Conservation (phyloP, 2,888 invertebrate genomes). For the Heliconius charithonia region DNA sequence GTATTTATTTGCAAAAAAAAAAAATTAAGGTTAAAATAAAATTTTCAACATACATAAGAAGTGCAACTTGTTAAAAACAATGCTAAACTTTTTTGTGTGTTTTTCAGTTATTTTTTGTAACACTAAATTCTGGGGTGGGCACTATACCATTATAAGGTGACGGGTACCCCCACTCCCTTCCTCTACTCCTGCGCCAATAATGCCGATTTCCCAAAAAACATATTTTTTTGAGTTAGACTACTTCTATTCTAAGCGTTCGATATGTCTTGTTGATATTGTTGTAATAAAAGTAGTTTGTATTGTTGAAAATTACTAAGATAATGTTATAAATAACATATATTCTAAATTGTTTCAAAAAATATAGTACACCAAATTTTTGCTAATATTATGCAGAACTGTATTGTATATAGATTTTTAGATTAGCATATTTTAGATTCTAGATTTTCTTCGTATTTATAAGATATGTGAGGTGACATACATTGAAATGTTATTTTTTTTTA, state of each 20-base stretch:
- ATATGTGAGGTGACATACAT: not conserved
- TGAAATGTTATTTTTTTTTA: not conserved
- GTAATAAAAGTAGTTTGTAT: constrained; percentile 6
- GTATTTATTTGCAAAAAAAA: not conserved
- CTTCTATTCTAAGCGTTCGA: not conserved
- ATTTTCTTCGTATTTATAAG: constrained; percentile 10
- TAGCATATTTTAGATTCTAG: not conserved
- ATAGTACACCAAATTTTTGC: constrained; percentile 17
- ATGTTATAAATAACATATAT: constrained; percentile 16
- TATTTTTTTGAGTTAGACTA: not conserved
- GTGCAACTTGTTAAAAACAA: no score
- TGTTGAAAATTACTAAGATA: constrained; percentile 20
- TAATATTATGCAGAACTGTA: constrained; percentile 5
- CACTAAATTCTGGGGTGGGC: no score
- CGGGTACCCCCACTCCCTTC: no score
- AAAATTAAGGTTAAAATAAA: no score
- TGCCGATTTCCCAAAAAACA: not conserved
- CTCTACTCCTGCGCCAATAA: not conserved
- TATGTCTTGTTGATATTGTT: constrained; percentile 23
- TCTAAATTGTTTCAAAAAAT: constrained; percentile 22
- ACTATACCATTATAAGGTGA: no score
- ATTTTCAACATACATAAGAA: no score
- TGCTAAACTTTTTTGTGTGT: no score
- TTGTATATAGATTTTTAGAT: constrained; percentile 8
- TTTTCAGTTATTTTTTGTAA: no score